Base-by-base conservation (phyloP, 2,888 invertebrate species). In the Drosophila anomelani region DNA sequence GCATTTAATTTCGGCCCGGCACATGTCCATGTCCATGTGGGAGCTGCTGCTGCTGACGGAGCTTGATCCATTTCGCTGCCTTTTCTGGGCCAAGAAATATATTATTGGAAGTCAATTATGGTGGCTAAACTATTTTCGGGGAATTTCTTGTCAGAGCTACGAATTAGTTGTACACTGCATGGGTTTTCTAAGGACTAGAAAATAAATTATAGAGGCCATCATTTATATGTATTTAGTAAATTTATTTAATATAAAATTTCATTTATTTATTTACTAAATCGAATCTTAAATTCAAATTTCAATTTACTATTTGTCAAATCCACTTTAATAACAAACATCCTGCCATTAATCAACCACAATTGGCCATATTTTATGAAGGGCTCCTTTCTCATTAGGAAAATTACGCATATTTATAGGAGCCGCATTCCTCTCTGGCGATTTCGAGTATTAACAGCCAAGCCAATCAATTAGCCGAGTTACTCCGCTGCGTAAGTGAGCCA, bases 61-160 rank as follows among this genome's bases (percentile, higher is more conserved):
- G 68, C 58, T 29, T 81, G 81, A 85, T 79, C 89, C 85, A 89
- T 89, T 83, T 83, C 85, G 82, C 79, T 73, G 85, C 74, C 81
- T 58, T 81, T 87, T 73, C 81, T 75, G 62, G 69, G 63, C 59
- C 62, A 46, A 66, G 20, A 51, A 79, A 78, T 44, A 20, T 55
- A 62, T 43, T 47, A 74, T 80, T 44, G 80, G 64, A 23, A 86
- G 49, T 49, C 64, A 66, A 67, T 67, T 67, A 43, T 20, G 26
- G 63, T 8, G 64, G 77, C 68, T 20, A 44, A 74, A 39, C 71
- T 47, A 47, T 56, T 57, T 70, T 36, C 7, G 26, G 9, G 20
- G 59, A 56, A 61, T 72, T 66, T 68, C 60, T 51, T 10, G 47
- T n/a, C 46, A 39, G 8, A 67, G 62, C 51, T 29, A 26, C 77